These are phyloP conservation scores for Pedicia rivosa DNA, from an alignment of 2,888 invertebrate genomes.

Conservation along the genomic window DNA sequence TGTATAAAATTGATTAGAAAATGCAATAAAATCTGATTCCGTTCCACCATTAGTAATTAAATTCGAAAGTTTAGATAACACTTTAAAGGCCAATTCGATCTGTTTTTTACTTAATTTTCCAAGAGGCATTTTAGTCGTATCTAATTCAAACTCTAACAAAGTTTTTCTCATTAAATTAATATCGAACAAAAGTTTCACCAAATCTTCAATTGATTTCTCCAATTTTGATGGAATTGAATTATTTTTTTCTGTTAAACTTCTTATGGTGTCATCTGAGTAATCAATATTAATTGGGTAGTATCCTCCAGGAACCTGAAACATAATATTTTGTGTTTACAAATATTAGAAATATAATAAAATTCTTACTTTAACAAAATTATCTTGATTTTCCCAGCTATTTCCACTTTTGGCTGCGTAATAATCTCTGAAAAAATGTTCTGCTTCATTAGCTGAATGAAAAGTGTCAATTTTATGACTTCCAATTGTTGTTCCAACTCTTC, in stretches of 20 bases:
- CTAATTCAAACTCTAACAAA: constrained; percentile 89
- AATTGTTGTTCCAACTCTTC: constrained; percentile 87
- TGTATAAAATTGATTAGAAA: constrained; percentile 88
- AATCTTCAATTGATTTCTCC: constrained; percentile 57
- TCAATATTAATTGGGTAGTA: constrained; percentile 85
- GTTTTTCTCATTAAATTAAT: constrained; percentile 81
- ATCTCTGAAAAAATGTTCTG: constrained; percentile 42
- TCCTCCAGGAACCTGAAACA: constrained; percentile 41
- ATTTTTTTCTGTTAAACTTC: constrained; percentile 24
- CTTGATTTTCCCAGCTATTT: constrained; percentile 55
- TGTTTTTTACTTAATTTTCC: constrained; percentile 89
- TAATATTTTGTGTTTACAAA: neutral
- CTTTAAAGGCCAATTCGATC: constrained; percentile 68
- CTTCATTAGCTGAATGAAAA: constrained; percentile 34
- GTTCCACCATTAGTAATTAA: constrained; percentile 34
- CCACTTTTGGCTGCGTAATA: constrained; percentile 66
- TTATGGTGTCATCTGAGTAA: constrained; percentile 43
- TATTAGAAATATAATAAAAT: neutral
- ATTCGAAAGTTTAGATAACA: constrained; percentile 54
- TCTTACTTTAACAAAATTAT: constrained; percentile 45
- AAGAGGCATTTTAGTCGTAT: constrained; percentile 94
- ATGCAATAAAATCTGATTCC: constrained; percentile 51
- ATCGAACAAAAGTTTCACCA: constrained; percentile 80
- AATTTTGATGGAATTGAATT: constrained; percentile 45
- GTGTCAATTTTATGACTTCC: constrained; percentile 56